Evolutionary conservation across 2,113 vertebrate genomes (phyloP), one percentile per base, ranked within the genome.

Genomic region (Cyprinodon variegatus): DNA sequence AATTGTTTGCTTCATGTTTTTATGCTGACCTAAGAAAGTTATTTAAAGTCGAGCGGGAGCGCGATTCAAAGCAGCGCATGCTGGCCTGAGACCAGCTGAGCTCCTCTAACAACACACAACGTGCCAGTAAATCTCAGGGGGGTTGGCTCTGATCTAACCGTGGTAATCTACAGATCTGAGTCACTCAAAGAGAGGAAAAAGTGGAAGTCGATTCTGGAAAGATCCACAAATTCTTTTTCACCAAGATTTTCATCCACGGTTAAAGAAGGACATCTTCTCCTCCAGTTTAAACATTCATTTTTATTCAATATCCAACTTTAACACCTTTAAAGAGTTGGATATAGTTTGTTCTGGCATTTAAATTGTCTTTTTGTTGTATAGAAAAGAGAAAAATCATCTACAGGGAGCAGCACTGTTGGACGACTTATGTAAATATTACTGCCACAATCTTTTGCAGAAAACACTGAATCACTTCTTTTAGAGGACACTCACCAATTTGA

Each of bases 341-440:
- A 1, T 17, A n/a, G 5, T n/a, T 50, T 53, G 7, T 8, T 53
- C 15, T 20, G 15, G 3, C 14, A 2, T 53, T 15, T 6, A 20
- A 20, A 53, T 20, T 6, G 20, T 8, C 17, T 53, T 8, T 71
- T 60, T 68, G 73, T 71, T 74, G 72, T 57, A 46, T 57, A 78
- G 72, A 20, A 6, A 68, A 39, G 5, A 39, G 4, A 29, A 50
- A 15, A 63, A 29, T 6, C 43, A 22, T 29, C 45, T 69, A 10
- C 5, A 20, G 13, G 14, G 59, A 74, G 12, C n/a, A 64, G 48
- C 29, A 60, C 3, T 14, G 57, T 60, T 0, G 38, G 40, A 70
- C 1, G 59, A 37, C 0, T 17, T 46, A 48, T 0, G n/a, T 40
- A 6, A 3, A 64, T 45, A 8, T 53, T 20, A 20, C 50, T 53